Percentiles rank a stretch among this genome's conserved stretches.
Evolutionary conservation across 2,888 invertebrate species (phyloP).

Genomic region (Pherbina coryleti): DNA sequence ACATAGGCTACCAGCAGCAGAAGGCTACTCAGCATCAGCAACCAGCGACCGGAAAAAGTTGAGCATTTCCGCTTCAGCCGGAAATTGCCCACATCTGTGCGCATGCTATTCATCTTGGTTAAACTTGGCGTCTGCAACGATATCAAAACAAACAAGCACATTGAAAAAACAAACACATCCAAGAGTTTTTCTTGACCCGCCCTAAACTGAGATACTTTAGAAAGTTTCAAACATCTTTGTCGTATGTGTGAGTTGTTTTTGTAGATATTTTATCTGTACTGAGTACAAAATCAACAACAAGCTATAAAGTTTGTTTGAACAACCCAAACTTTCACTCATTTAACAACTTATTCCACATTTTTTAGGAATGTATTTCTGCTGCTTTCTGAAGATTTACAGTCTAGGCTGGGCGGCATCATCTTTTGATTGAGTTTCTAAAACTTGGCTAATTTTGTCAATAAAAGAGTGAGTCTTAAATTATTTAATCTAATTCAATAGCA

Average conservation of each 20-base stretch:
- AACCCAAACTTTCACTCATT: too few species aligned
- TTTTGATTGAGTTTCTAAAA: too few species aligned
- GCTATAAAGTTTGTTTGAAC: too few species aligned
- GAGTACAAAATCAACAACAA: background rate
- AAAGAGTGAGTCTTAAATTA: too few species aligned
- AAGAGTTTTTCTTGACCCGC: background rate
- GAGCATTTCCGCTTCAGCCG: constrained; percentile 53
- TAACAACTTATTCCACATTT: too few species aligned
- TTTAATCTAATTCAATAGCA: too few species aligned
- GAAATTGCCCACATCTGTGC: constrained; percentile 51
- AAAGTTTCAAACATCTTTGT: background rate
- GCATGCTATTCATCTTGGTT: constrained; percentile 49
- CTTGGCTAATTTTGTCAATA: too few species aligned
- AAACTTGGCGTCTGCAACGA: background rate
- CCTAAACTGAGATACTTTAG: background rate
- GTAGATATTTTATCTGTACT: background rate
- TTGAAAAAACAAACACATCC: background rate
- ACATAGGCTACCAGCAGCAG: constrained; percentile 46
- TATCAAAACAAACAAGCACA: constrained; percentile 29
- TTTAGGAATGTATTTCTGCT: too few species aligned
- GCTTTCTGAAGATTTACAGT: too few species aligned
- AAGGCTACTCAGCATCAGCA: constrained; percentile 43
- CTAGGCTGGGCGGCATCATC: too few species aligned
- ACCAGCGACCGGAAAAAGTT: constrained; percentile 51
- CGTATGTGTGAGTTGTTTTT: background rate